These are phyloP conservation scores for Tylochromis polylepis DNA, from an alignment of 2,113 vertebrate species.

Conservation along the genomic window DNA sequence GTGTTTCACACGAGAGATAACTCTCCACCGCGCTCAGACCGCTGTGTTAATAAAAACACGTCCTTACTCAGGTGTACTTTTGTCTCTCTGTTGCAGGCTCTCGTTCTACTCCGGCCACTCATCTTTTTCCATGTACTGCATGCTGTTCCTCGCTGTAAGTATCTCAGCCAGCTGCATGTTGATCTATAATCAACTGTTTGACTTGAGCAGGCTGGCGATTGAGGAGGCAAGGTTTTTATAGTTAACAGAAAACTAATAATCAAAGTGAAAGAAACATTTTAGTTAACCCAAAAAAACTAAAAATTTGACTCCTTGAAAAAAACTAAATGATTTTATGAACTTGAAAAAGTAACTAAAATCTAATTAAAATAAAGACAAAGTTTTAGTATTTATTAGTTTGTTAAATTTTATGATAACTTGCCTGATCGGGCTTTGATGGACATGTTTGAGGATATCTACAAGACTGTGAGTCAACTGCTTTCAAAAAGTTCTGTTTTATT, in stretches of 20 bases:
- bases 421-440: too few relatives aligned
- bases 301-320: background rate
- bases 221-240: background rate
- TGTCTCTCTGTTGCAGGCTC: slow-evolving; percentile 67
- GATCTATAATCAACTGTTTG: background rate
- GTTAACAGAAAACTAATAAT: background rate
- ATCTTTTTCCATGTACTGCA: slow-evolving; percentile 98
- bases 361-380: background rate
- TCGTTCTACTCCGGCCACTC: slow-evolving; percentile 97
- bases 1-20: slow-evolving; percentile 42
- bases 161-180: background rate
- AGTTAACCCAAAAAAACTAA: background rate
- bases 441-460: too few relatives aligned
- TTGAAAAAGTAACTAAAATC: background rate
- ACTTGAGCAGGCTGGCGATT: background rate
- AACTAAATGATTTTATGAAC: too few relatives aligned
- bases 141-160: slow-evolving; percentile 96
- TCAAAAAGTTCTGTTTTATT: too few relatives aligned
- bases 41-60: background rate
- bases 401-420: too few relatives aligned
- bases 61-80: background rate
- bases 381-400: background rate
- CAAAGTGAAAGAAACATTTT: background rate
- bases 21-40: background rate
- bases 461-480: too few relatives aligned